Evolutionary conservation across 1,140 invertebrate species (phyloP), one percentile per base, ranked within the genome.

Genomic region (Aporrectodea caliginosa): DNA sequence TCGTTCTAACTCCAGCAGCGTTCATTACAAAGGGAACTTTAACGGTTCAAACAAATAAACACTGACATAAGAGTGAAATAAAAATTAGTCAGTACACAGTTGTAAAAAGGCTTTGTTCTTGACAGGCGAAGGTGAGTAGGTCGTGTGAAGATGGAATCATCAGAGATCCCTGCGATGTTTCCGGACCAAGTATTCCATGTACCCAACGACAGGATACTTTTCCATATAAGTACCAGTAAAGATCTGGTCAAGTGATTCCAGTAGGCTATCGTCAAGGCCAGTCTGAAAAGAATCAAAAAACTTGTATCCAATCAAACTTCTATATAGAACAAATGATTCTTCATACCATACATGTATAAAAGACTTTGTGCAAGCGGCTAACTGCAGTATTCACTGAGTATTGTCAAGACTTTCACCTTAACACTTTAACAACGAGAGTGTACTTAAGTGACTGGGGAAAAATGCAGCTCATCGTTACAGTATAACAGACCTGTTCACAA

Each of bases 191-290:
- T 84, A 86, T 72, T 87, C 84, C 85, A 87, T 87, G 77, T 86
- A 87, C 16, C 87, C 87, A 35, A 85, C 85, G 29, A 87, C 76
- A n/a, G 85, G 84, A 75, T 88, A 88, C 79, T 88, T 88, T 2
- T 81, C 82, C 77, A 81, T 80, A 81, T 88, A 88, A 1, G 84
- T 85, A 22, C 82, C 81, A 22, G 82, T 72, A 81, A 82, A 87
- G 16, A 86, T 78, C 1, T 84, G 80, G 79, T 88, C 87, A 31
- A 88, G 78, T 16, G 84, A 79, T 72, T 87, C 81, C 32, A 88
- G 80, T 34, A 84, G 73, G 14, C 83, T 72, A 73, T 84, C 84
- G 32, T 79, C 74, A 31, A 88, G 75, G 16, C 82, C 84, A 73
- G 81, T 83, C 87, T 87, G 83, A n/a, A n/a, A n/a, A n/a, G n/a